Evolutionary conservation across 2,113 vertebrate genomes (phyloP).

Genomic region (Sterna hirundo): DNA sequence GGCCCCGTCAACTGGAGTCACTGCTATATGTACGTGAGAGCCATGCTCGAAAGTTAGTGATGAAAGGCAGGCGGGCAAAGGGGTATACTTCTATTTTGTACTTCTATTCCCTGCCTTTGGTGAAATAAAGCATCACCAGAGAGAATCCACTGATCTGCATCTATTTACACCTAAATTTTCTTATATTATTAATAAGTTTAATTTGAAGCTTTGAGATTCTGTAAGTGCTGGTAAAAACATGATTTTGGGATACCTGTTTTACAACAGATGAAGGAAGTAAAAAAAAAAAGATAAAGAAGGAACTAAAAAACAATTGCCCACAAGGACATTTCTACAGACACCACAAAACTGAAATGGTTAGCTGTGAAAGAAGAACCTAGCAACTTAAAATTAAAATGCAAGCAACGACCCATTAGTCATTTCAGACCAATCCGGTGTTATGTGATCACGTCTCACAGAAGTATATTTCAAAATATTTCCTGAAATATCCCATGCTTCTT

Average conservation of each 20-base stretch:
- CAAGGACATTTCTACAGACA: background rate
- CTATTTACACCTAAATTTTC: background rate
- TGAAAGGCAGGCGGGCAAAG: background rate
- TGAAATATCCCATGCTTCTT: background rate
- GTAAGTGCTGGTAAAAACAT: background rate
- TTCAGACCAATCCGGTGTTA: background rate
- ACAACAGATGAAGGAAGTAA: constrained; percentile 4
- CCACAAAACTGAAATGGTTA: constrained; percentile 29
- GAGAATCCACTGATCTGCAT: background rate
- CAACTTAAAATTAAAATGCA: background rate
- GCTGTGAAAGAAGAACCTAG: constrained; percentile 23
- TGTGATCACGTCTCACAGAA: background rate
- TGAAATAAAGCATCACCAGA: background rate
- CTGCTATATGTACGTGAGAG: background rate
- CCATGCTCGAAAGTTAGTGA: background rate
- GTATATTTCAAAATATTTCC: background rate
- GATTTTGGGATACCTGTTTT: background rate
- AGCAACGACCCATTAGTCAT: background rate
- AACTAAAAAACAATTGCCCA: background rate
- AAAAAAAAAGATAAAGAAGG: background rate
- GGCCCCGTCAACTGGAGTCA: fast-evolving
- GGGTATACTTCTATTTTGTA: background rate
- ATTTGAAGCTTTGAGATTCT: background rate
- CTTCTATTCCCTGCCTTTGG: background rate
- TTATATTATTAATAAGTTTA: background rate